Base-by-base conservation (phyloP, 2,113 vertebrate species). In the Capreolus pygargus region DNA sequence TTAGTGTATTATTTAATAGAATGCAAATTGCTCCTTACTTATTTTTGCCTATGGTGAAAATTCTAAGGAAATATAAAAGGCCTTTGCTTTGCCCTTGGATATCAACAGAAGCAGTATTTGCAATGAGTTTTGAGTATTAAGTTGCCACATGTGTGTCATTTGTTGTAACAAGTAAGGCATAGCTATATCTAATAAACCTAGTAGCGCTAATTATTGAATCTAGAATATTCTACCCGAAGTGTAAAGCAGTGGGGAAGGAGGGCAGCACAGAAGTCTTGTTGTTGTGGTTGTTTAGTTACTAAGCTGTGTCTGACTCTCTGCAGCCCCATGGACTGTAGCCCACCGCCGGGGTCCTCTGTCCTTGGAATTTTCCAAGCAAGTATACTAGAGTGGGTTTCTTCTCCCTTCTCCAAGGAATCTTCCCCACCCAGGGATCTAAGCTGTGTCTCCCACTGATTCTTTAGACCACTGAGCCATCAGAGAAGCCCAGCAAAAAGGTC, bases 1-100 rank as follows among this genome's bases (percentile, higher is more conserved):
- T 98, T 95, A 94, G 78, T 47, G 55, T 16, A 97, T 95, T 19
- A 92, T 98, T 98, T 96, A 98, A 95, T 74, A 98, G 96, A 85
- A 92, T 61, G 95, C 36, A 97, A 91, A 96, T 58, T 57, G 82
- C 70, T 97, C 81, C 2, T 82, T 55, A 89, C 97, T 97, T 96
- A 58, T 11, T 87, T 94, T 97, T 97, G 60, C 52, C 88, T 95
- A 19, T 27, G 10, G 14, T 47, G 93, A 28, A 96, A 97, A 83
- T 86, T 97, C 87, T 85, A 97, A 96, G 36, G 91, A 96, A 96
- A 76, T 83, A 92, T 67, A 33, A 4, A 45, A 91, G n/a, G 87
- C 61, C 30, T 33, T 50, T 52, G 33, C 67, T 97, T 90, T 94
- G 88, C 39, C 58, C 78, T 95, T 79, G 16, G 21, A 57, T 54